Conservation (phyloP, 1,140 invertebrate genomes). For the Centruroides vittatus region DNA sequence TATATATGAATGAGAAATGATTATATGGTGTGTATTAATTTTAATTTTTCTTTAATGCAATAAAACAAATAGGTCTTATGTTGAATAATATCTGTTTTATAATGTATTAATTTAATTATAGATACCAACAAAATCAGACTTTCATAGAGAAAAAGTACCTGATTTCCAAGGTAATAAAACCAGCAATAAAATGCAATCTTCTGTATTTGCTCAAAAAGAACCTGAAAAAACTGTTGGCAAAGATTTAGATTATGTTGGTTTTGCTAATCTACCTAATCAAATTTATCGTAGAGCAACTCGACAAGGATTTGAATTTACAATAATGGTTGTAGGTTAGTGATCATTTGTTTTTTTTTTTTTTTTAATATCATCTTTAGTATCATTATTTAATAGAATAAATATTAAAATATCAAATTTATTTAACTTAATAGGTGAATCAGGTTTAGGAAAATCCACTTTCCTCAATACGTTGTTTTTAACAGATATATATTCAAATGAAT, state of each 20-base stretch:
- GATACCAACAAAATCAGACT: not conserved
- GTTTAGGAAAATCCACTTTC: slow-evolving; percentile 94
- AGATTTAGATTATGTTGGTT: slow-evolving; percentile 14
- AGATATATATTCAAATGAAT: slow-evolving; percentile 82
- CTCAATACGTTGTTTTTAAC: slow-evolving; percentile 99
- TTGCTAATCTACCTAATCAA: slow-evolving; percentile 92
- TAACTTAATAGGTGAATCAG: slow-evolving; percentile 63
- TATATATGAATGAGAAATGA: too few species aligned
- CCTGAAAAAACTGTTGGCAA: slow-evolving; percentile 24
- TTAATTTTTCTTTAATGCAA: too few species aligned
- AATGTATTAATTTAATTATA: too few species aligned
- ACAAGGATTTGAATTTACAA: slow-evolving; percentile 96
- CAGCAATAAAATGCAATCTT: slow-evolving; percentile 9
- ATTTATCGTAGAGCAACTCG: slow-evolving; percentile 97
- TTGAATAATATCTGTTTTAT: too few species aligned
- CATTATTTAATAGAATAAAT: not conserved
- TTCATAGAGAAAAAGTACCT: not conserved
- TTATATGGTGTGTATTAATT: too few species aligned
- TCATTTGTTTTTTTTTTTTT: too few species aligned
- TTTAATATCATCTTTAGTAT: too few species aligned
- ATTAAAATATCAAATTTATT: not conserved
- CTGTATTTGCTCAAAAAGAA: not conserved
- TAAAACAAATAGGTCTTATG: too few species aligned
- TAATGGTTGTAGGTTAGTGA: slow-evolving; percentile 96
- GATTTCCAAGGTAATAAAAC: slow-evolving; percentile 11